phyloP scores from a whole-genome alignment of 2,797 vertebrate species.

The Triplophysa yarkandensis region DNA sequence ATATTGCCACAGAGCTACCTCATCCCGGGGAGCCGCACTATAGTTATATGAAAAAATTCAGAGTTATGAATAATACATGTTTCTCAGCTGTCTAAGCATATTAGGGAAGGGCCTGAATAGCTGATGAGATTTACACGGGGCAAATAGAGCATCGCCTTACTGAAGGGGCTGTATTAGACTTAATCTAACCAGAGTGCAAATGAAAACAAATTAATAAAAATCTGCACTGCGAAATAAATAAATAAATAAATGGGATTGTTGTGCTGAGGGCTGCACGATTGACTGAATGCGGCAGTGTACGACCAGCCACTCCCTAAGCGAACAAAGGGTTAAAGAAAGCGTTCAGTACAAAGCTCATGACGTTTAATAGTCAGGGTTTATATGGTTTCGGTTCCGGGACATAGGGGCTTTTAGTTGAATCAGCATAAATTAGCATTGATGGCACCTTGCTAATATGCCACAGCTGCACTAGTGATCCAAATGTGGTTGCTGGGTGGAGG shows the following conservation, averaged over 20 bases:
- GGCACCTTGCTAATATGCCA: slow-evolving; percentile 79
- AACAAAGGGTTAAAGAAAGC: neutral
- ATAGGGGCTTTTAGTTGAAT: slow-evolving; percentile 77
- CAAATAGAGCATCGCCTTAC: slow-evolving; percentile 61
- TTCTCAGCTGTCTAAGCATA: slow-evolving; percentile 69
- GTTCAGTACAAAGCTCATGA: neutral
- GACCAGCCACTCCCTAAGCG: neutral
- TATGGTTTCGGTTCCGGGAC: slow-evolving; percentile 16
- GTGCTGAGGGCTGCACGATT: slow-evolving; percentile 24
- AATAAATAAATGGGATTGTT: slow-evolving; percentile 51
- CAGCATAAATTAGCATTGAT: slow-evolving; percentile 82
- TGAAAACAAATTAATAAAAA: slow-evolving; percentile 63
- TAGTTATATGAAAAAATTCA: slow-evolving; percentile 71
- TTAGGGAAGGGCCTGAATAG: slow-evolving; percentile 65
- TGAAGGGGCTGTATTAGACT: slow-evolving; percentile 56
- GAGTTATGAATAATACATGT: slow-evolving; percentile 73
- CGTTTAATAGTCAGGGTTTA: neutral
- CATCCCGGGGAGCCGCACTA: slow-evolving; percentile 67
- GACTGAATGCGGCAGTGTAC: slow-evolving; percentile 28
- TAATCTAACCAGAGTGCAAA: slow-evolving; percentile 56
- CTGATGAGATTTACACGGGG: slow-evolving; percentile 59
- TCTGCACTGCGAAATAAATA: slow-evolving; percentile 55
- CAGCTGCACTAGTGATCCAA: slow-evolving; percentile 75
- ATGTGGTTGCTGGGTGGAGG: slow-evolving; percentile 63
- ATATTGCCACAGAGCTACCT: slow-evolving; percentile 72